Conservation (phyloP, 2,888 invertebrate genomes). For the Nomada hirtipes region DNA sequence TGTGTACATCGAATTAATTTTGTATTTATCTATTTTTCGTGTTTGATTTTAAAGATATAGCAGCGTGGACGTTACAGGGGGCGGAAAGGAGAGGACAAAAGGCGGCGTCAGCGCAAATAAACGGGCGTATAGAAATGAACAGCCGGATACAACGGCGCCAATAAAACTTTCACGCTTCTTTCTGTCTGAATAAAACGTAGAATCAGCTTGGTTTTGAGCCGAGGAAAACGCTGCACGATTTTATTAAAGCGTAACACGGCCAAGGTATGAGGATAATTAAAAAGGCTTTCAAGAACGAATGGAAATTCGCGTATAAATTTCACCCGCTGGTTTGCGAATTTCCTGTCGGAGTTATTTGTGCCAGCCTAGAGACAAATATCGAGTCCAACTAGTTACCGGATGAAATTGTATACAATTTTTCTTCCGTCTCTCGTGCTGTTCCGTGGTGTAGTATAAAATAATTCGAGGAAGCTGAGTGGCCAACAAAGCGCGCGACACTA, state of each 20-base stretch:
- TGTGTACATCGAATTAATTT: no score
- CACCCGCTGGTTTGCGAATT: background rate
- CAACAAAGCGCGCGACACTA: background rate
- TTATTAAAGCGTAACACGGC: background rate
- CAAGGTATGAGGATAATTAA: background rate
- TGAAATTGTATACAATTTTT: background rate
- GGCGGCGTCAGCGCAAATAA: background rate
- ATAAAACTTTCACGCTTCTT: conserved; percentile 13
- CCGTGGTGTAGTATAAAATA: no score
- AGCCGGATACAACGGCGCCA: background rate
- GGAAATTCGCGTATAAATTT: background rate
- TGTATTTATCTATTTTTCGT: no score
- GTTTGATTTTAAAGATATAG: no score
- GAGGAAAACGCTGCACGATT: background rate
- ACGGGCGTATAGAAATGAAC: conserved; percentile 14
- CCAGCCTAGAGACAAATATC: background rate
- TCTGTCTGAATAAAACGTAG: no score
- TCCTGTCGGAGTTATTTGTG: background rate
- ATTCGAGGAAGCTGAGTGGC: background rate
- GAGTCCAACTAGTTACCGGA: background rate
- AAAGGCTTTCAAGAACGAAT: background rate
- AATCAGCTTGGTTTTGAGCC: no score
- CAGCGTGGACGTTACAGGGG: background rate
- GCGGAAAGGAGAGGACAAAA: background rate
- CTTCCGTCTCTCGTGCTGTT: no score